Conservation (phyloP, 2,888 invertebrate species). For the Parasteatoda lunata region DNA sequence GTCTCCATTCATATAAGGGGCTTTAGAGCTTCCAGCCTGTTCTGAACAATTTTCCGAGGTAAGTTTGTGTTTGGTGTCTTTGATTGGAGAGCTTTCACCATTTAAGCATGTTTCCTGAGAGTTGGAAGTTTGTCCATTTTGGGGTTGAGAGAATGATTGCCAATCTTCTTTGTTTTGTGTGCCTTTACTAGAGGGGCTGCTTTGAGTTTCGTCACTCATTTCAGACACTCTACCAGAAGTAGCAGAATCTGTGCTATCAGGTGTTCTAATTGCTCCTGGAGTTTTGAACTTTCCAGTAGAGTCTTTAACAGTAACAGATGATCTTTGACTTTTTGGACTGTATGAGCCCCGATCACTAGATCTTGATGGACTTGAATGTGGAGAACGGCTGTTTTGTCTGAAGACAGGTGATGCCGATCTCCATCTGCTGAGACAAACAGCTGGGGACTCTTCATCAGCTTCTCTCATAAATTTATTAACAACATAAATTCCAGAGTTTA, state of each 20-base stretch:
- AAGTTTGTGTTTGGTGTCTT: background rate
- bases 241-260: slow-evolving; percentile 63
- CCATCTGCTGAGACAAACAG: slow-evolving; percentile 63
- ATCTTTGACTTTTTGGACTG: slow-evolving; percentile 56
- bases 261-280: slow-evolving; percentile 37
- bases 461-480: slow-evolving; percentile 59
- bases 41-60: background rate
- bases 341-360: slow-evolving; percentile 37
- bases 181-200: slow-evolving; percentile 59
- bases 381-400: slow-evolving; percentile 50
- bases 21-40: background rate
- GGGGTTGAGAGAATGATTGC: slow-evolving; percentile 40
- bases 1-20: slow-evolving; percentile 35
- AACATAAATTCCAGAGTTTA: slow-evolving; percentile 66
- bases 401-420: slow-evolving; percentile 67
- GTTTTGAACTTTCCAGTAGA: slow-evolving; percentile 27
- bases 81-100: slow-evolving; percentile 13
- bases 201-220: slow-evolving; percentile 65
- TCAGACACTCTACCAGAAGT: slow-evolving; percentile 58
- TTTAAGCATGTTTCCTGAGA: slow-evolving; percentile 33
- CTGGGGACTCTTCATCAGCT: slow-evolving; percentile 47
- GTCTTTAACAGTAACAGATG: slow-evolving; percentile 31
- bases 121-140: slow-evolving; percentile 26
- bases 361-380: slow-evolving; percentile 65
- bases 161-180: slow-evolving; percentile 49